Evolutionary conservation across 2,113 vertebrate genomes (phyloP), one percentile per base, ranked within the genome.

Genomic region (Piliocolobus tephrosceles): DNA sequence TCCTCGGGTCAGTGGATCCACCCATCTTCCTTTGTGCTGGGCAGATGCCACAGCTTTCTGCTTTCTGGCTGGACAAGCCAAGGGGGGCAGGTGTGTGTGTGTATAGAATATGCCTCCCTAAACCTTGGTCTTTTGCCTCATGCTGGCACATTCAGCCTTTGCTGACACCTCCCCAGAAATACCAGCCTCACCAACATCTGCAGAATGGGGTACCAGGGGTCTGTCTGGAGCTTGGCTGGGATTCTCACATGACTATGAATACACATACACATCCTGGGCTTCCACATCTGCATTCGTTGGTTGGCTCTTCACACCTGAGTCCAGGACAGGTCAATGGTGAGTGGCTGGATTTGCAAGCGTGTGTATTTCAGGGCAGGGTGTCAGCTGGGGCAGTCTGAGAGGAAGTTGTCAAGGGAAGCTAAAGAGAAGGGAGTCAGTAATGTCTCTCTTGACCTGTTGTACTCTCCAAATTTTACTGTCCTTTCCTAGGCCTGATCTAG

Each of bases 191-290:
- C 80, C 47, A 45, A 85, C 97, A 98, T 95, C 97, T 97, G 98
- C 96, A 88, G 87, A 88, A 25, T 50, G 18, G 70, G 88, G 76
- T 8, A 2, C 88, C 12, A 0, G 75, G 11, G 11, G 76, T 81
- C 88, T n/a, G 95, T 96, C 91, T 98, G 96, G 20, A 43, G 96
- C 91, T 76, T 61, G 23, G 23, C 23, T 61, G 68, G 80, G 40
- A 98, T 98, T 98, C 97, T 97, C 98, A 98, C 97, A 85, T 38
- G 43, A 86, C 88, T 73, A 96, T 95, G 97, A 93, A 97, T 97
- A 97, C 95, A 93, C 76, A 88, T 30, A 87, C 61, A 23, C 73
- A 64, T 11, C 61, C 16, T 5, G 45, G 89, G 64, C 43, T 13
- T 57, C 94, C 80, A 57, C 95, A 93, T 90, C 96, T 86, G 40